Percentiles rank a stretch among this genome's conserved stretches.
phyloP scores from a whole-genome alignment of 2,888 invertebrate species.

The Acanthococcus lagerstroemiae region DNA sequence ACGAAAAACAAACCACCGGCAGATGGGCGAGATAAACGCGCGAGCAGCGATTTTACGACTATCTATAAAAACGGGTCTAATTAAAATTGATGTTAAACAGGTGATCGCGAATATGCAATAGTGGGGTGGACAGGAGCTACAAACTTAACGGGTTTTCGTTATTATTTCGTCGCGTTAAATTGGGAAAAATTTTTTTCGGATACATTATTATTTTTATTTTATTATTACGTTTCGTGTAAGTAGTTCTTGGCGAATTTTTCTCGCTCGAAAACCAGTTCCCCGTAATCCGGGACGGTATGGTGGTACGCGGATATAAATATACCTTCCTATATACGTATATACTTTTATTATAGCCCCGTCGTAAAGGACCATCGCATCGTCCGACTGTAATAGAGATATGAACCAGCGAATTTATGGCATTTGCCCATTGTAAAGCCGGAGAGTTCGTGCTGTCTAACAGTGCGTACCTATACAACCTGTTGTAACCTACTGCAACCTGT shows the following conservation, averaged over 20 bases:
- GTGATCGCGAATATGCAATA: slow-evolving; percentile 19
- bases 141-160: neutral
- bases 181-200: too few relatives aligned
- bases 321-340: too few relatives aligned
- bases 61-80: slow-evolving; percentile 20
- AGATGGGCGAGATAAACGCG: slow-evolving; percentile 6
- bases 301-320: too few relatives aligned
- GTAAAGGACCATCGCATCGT: neutral
- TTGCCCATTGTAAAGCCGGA: slow-evolving; percentile 17
- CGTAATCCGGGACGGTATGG: neutral
- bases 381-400: slow-evolving; percentile 26
- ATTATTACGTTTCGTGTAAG: too few relatives aligned
- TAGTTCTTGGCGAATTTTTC: too few relatives aligned
- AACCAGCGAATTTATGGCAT: slow-evolving; percentile 28
- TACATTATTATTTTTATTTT: too few relatives aligned
- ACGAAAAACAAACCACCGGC: slow-evolving; percentile 2
- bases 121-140: neutral
- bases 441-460: neutral
- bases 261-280: neutral
- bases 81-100: slow-evolving; percentile 26
- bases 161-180: neutral
- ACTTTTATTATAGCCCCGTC: neutral
- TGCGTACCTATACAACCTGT: neutral
- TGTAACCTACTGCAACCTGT: slow-evolving; percentile 11
- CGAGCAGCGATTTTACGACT: slow-evolving; percentile 13